Evolutionary conservation across 2,888 invertebrate species (phyloP).

Genomic region (Acronicta leporina): DNA sequence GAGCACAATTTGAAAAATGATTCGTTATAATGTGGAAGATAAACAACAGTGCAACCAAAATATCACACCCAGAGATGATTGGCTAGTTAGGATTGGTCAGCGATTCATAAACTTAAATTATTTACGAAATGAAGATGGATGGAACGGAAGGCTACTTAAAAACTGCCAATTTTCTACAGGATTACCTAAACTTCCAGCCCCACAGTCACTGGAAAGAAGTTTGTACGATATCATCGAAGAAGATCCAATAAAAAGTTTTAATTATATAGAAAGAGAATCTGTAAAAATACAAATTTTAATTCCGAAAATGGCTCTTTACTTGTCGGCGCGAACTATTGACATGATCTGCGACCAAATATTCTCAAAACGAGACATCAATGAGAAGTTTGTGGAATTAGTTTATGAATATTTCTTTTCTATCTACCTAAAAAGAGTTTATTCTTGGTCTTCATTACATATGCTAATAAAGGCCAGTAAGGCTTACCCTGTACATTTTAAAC

Average conservation of each 20-base stretch:
- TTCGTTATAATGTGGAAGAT: neutral
- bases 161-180: neutral
- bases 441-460: conserved; percentile 36
- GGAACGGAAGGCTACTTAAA: conserved; percentile 7
- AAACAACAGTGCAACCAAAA: conserved; percentile 24
- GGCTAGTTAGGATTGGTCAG: conserved; percentile 30
- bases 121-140: conserved; percentile 14
- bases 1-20: neutral
- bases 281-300: conserved; percentile 6
- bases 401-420: conserved; percentile 26
- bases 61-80: conserved; percentile 10
- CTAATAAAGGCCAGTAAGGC: conserved; percentile 39
- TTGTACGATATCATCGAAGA: conserved; percentile 31
- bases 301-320: conserved; percentile 21
- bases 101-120: conserved; percentile 29
- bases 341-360: conserved; percentile 23
- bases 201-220: conserved; percentile 9
- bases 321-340: conserved; percentile 26
- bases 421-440: conserved; percentile 27
- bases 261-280: conserved; percentile 23
- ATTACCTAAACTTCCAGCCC: neutral
- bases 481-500: conserved; percentile 22
- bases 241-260: conserved; percentile 22
- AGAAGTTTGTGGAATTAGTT: conserved; percentile 22
- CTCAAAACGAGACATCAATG: conserved; percentile 10